A percentile compares a stretch with the other conserved stretches of the same genome.
Conservation (phyloP, 2,888 invertebrate genomes). For the Pristionchus maxplancki region DNA sequence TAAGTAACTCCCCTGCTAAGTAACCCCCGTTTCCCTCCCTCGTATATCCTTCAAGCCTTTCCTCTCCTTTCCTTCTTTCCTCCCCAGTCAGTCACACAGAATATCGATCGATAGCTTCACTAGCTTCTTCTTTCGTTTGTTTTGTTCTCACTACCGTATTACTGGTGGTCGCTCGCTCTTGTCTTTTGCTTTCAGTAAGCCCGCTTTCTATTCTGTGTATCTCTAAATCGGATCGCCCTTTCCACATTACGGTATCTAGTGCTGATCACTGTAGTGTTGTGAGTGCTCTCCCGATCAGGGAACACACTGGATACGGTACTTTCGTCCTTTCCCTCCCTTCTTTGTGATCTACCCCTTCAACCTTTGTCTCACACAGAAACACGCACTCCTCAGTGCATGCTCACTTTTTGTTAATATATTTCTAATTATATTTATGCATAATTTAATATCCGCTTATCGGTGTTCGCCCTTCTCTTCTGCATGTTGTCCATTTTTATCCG, state of each 20-base stretch:
- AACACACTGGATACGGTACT: conserved; percentile 14
- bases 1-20: background rate
- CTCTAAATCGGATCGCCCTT: background rate
- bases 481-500: conserved; percentile 20
- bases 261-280: conserved; percentile 25
- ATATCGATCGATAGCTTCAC: conserved; percentile 13
- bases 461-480: background rate
- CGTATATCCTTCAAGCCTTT: background rate
- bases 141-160: background rate
- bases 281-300: background rate
- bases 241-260: conserved; percentile 13
- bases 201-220: conserved; percentile 22
- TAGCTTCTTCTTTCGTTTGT: background rate
- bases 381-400: conserved; percentile 18
- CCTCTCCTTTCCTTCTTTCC: background rate
- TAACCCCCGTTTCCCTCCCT: background rate
- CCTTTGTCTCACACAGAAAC: conserved; percentile 19
- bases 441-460: background rate
- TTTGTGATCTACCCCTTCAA: background rate
- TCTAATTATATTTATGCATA: conserved; percentile 35
- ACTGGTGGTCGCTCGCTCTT: conserved; percentile 19
- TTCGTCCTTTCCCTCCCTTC: background rate
- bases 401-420: conserved; percentile 32
- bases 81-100: background rate
- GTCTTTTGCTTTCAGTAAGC: conserved; percentile 11